These are phyloP conservation scores for Lordiphosa andalusiaca DNA, from an alignment of 2,888 invertebrate genomes.

Conservation along the genomic window DNA sequence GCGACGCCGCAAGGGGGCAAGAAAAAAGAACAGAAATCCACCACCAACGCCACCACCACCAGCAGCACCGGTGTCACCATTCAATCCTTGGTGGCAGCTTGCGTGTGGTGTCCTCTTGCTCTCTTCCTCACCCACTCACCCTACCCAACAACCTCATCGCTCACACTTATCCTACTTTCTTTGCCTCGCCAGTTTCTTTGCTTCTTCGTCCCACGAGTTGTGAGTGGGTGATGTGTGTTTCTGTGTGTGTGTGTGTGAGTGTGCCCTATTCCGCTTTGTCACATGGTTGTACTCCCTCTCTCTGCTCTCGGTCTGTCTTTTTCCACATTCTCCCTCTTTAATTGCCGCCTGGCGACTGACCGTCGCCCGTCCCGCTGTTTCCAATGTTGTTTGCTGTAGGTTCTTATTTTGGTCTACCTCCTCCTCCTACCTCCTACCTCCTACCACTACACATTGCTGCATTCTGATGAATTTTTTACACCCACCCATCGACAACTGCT, in stretches of 20 bases:
- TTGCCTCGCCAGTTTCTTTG: slow-evolving; percentile 44
- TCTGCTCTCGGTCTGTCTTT: slow-evolving; percentile 22
- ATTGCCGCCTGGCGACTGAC: slow-evolving; percentile 69
- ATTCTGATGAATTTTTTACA: slow-evolving; percentile 70
- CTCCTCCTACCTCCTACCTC: slow-evolving; percentile 22
- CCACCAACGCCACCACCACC: slow-evolving; percentile 47
- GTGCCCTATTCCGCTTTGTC: slow-evolving; percentile 68
- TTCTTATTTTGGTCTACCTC: slow-evolving; percentile 64
- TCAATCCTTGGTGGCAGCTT: slow-evolving; percentile 59
- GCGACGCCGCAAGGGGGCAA: slow-evolving; percentile 69
- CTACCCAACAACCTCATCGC: slow-evolving; percentile 38
- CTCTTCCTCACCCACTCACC: slow-evolving; percentile 26
- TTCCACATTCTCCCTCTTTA: slow-evolving; percentile 42
- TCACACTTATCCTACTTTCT: slow-evolving; percentile 72
- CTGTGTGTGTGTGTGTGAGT: slow-evolving; percentile 47
- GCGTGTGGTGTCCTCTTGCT: slow-evolving; percentile 48
- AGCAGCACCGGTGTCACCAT: slow-evolving; percentile 22
- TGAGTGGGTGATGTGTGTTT: slow-evolving; percentile 65
- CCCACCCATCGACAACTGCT: slow-evolving; percentile 53
- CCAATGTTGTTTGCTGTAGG: slow-evolving; percentile 58
- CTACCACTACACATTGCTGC: slow-evolving; percentile 15
- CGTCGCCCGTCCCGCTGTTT: slow-evolving; percentile 68
- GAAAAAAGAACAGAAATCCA: slow-evolving; percentile 53
- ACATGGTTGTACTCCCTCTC: slow-evolving; percentile 40
- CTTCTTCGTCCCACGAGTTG: slow-evolving; percentile 38